Conservation (phyloP, 2,888 invertebrate species). For the Ischnura elegans region DNA sequence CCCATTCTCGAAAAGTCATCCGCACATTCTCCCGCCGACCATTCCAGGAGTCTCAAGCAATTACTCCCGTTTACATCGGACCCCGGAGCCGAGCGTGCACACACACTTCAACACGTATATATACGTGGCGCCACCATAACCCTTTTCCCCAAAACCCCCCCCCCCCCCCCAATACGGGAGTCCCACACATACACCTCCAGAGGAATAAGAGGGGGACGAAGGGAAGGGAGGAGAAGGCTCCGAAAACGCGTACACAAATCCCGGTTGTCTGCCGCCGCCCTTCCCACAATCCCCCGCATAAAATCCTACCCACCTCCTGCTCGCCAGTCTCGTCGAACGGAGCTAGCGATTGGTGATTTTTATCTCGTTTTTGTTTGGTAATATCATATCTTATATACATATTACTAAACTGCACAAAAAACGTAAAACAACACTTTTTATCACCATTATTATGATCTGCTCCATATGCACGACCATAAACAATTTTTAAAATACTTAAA, state of each 20-base stretch:
- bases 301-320: not conserved
- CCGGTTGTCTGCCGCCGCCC: not conserved
- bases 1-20: constrained; percentile 44
- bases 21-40: constrained; percentile 24
- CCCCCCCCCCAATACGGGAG: not conserved
- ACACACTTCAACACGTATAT: not conserved
- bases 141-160: not conserved
- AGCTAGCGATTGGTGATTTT: not conserved
- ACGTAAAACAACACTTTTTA: too few relatives aligned
- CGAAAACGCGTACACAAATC: not conserved
- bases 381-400: too few relatives aligned
- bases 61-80: constrained; percentile 61
- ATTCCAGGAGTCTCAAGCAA: constrained; percentile 1
- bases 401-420: too few relatives aligned
- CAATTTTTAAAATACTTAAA: too few relatives aligned
- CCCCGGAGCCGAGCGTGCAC: not conserved
- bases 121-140: not conserved
- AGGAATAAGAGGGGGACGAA: too few relatives aligned
- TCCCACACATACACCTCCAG: not conserved
- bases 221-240: not conserved
- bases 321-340: not conserved
- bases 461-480: too few relatives aligned
- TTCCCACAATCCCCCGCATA: not conserved
- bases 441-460: too few relatives aligned
- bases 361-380: too few relatives aligned